A percentile compares a stretch with the other conserved stretches of the same genome.
These are phyloP conservation scores for Harmothoe impar DNA, from an alignment of 2,888 invertebrate species.

Conservation along the genomic window DNA sequence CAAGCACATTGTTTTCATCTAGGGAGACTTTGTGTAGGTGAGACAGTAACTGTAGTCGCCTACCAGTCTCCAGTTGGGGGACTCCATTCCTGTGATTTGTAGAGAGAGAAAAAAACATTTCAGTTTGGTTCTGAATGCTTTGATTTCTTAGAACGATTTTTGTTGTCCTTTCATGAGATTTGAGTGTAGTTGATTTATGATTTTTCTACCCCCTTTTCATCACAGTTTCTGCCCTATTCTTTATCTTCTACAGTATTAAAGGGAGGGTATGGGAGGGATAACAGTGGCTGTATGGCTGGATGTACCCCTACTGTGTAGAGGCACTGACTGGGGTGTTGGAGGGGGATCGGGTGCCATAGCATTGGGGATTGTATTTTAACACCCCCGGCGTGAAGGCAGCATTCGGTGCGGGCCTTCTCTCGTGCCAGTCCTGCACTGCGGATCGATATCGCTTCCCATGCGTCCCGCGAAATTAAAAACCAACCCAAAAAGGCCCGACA, in stretches of 20 bases:
- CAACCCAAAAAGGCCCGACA: neutral
- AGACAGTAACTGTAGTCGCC: too few relatives aligned
- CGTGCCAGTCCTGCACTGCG: neutral
- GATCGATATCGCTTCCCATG: constrained; percentile 46
- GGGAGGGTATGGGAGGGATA: neutral
- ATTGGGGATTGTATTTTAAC: constrained; percentile 36
- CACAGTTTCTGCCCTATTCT: neutral
- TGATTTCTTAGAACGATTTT: too few relatives aligned
- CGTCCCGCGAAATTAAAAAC: constrained; percentile 19
- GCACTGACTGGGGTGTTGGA: neutral
- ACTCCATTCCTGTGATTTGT: too few relatives aligned
- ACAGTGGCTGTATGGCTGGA: neutral
- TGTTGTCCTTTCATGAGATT: too few relatives aligned
- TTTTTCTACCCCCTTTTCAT: neutral
- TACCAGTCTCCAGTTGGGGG: too few relatives aligned
- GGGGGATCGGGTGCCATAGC: neutral
- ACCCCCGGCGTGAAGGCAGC: constrained; percentile 4
- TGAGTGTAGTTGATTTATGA: too few relatives aligned
- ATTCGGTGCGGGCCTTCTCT: constrained; percentile 12
- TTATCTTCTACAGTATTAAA: neutral
- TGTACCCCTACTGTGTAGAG: neutral
- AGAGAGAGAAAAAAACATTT: too few relatives aligned
- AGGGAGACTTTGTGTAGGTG: too few relatives aligned
- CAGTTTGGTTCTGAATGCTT: too few relatives aligned
- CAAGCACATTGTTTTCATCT: too few relatives aligned